Percentiles rank a stretch among this genome's conserved stretches.
These are phyloP conservation scores for Ceratina japonica DNA, from an alignment of 1,140 invertebrate genomes.

Conservation along the genomic window DNA sequence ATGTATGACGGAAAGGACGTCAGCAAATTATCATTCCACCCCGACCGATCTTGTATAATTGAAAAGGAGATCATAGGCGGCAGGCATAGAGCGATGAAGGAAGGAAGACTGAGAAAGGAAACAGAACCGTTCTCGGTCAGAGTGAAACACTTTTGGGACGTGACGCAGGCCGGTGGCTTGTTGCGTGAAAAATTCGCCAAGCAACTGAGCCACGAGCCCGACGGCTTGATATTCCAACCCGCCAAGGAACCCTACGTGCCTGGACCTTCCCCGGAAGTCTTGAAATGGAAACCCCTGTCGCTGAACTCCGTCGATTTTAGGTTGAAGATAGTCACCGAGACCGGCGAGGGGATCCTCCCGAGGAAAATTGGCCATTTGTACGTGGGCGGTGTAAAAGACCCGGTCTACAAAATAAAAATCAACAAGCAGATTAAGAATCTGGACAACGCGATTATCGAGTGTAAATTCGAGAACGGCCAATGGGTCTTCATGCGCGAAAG, in stretches of 20 bases:
- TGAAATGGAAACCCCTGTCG: slow-evolving; percentile 98
- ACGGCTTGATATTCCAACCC: slow-evolving; percentile 99
- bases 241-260: slow-evolving; percentile 90
- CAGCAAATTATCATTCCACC: slow-evolving; percentile 87
- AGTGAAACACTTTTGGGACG: slow-evolving; percentile 93
- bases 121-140: slow-evolving; percentile 93
- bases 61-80: slow-evolving; percentile 83
- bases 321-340: slow-evolving; percentile 88
- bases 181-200: slow-evolving; percentile 92
- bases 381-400: slow-evolving; percentile 85
- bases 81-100: slow-evolving; percentile 86
- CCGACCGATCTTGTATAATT: slow-evolving; percentile 88
- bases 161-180: slow-evolving; percentile 85
- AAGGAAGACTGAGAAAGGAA: slow-evolving; percentile 86
- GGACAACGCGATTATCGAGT: slow-evolving; percentile 98
- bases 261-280: slow-evolving; percentile 89
- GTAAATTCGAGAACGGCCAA: slow-evolving; percentile 86
- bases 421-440: slow-evolving; percentile 88
- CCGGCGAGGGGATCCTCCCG: slow-evolving; percentile 86
- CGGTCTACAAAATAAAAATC: slow-evolving; percentile 88
- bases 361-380: slow-evolving; percentile 88
- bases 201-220: slow-evolving; percentile 94
- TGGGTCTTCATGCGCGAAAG: slow-evolving; percentile 98
- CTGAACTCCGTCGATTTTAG: slow-evolving; percentile 98
- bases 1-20: slow-evolving; percentile 90